A percentile compares a stretch with the other conserved stretches of the same genome.
Evolutionary conservation across 2,888 invertebrate species (phyloP).

Genomic region (Pheosia gnoma): DNA sequence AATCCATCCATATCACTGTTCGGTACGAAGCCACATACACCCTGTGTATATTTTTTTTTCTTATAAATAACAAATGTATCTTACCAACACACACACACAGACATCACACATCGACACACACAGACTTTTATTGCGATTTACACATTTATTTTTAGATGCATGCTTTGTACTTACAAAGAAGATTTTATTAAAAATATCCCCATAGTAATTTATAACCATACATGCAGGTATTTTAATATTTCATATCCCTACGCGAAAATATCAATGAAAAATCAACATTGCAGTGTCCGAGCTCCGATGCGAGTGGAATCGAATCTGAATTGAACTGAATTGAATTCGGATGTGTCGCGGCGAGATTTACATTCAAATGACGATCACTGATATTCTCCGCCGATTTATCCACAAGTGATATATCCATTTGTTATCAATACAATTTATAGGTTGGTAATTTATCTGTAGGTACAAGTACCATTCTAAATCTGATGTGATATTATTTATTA

Average conservation of each 20-base stretch:
- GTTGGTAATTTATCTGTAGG: background rate
- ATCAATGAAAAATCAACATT: constrained; percentile 19
- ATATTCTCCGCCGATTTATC: constrained; percentile 13
- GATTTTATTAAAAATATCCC: too few relatives aligned
- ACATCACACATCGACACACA: too few relatives aligned
- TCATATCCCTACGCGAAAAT: constrained; percentile 17
- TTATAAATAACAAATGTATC: too few relatives aligned
- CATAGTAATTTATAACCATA: too few relatives aligned
- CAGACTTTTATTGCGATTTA: too few relatives aligned
- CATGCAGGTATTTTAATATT: constrained; percentile 25
- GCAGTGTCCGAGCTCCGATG: constrained; percentile 22
- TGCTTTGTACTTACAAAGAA: too few relatives aligned
- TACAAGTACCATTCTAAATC: background rate
- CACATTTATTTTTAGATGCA: too few relatives aligned
- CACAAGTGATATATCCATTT: constrained; percentile 7
- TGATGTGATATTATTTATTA: too few relatives aligned
- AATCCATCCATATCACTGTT: too few relatives aligned
- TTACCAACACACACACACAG: too few relatives aligned
- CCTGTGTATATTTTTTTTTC: too few relatives aligned
- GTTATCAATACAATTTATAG: background rate
- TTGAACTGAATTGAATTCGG: constrained; percentile 24
- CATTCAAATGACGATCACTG: constrained; percentile 33
- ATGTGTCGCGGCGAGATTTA: constrained; percentile 28
- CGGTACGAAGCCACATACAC: too few relatives aligned
- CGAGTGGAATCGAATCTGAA: constrained; percentile 20